Conservation (phyloP, 1,140 invertebrate species). For the Drosophila mojavensis region DNA sequence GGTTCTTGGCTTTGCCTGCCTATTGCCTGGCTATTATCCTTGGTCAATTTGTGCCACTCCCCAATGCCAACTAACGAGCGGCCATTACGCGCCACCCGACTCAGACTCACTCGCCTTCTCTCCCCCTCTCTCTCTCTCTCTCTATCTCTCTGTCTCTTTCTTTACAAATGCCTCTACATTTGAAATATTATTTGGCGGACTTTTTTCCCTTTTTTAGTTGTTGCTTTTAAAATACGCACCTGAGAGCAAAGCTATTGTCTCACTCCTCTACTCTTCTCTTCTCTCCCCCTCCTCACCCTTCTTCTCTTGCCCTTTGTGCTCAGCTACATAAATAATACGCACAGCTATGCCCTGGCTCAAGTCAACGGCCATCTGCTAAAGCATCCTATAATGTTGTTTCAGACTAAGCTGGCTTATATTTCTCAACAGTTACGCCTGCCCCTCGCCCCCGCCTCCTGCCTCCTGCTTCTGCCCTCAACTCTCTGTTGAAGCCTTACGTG, state of each 20-base stretch:
- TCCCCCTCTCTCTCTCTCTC: not conserved
- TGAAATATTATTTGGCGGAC: conserved; percentile 19
- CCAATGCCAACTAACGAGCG: conserved; percentile 44
- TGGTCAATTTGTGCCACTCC: conserved; percentile 46
- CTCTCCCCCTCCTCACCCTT: not conserved
- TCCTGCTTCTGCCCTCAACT: not conserved
- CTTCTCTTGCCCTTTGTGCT: not conserved
- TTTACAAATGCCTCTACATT: conserved; percentile 22
- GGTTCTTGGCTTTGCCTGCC: not conserved
- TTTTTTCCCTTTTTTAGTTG: conserved; percentile 19
- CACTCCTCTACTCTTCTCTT: not conserved
- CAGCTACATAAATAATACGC: conserved; percentile 70
- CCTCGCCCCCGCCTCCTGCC: not conserved
- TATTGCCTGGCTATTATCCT: conserved; percentile 24
- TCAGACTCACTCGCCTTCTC: not conserved
- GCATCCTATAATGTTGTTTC: conserved; percentile 64
- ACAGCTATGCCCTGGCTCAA: conserved; percentile 9
- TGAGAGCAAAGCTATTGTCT: conserved; percentile 42
- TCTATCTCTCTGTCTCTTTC: not conserved
- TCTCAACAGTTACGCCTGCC: conserved; percentile 9
- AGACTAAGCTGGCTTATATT: conserved; percentile 66
- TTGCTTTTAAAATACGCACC: conserved; percentile 62
- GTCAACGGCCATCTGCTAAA: conserved; percentile 48
- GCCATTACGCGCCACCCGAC: conserved; percentile 18
- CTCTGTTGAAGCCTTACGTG: conserved; percentile 55